Evolutionary conservation across 2,113 vertebrate genomes (phyloP).

Genomic region (Lamprotornis superbus): DNA sequence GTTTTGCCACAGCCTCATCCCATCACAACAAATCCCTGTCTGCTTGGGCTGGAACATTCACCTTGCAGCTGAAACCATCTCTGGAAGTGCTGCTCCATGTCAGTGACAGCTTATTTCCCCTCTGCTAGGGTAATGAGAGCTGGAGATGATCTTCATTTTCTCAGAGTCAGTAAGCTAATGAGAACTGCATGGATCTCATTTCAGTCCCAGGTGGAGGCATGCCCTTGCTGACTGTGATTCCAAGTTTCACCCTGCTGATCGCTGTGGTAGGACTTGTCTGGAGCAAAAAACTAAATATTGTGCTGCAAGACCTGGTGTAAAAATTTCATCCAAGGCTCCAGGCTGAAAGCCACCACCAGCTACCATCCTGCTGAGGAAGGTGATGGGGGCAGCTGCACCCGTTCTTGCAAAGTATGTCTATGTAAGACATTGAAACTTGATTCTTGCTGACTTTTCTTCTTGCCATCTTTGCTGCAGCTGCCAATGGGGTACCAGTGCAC

Average conservation of each 20-base stretch:
- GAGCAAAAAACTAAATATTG: background rate
- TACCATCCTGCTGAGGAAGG: background rate
- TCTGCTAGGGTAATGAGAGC: background rate
- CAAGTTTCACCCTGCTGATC: background rate
- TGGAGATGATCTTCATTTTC: background rate
- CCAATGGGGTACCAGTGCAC: background rate
- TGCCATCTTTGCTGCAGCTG: background rate
- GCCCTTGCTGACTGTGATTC: background rate
- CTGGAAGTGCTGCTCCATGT: background rate
- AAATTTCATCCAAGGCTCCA: background rate
- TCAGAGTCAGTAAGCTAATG: background rate
- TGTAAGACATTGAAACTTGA: background rate
- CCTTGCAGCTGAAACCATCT: background rate
- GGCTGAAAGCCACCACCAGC: background rate
- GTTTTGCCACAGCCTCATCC: background rate
- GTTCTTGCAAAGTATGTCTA: background rate
- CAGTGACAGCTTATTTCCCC: background rate
- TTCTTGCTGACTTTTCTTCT: background rate
- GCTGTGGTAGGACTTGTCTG: background rate
- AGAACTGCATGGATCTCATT: background rate
- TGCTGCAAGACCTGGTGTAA: background rate
- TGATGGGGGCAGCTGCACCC: fast-evolving
- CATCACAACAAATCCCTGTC: background rate
- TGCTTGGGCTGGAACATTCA: background rate
- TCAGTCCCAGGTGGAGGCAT: background rate